phyloP scores from a whole-genome alignment of 2,113 vertebrate species.

The Pedionomus torquatus region DNA sequence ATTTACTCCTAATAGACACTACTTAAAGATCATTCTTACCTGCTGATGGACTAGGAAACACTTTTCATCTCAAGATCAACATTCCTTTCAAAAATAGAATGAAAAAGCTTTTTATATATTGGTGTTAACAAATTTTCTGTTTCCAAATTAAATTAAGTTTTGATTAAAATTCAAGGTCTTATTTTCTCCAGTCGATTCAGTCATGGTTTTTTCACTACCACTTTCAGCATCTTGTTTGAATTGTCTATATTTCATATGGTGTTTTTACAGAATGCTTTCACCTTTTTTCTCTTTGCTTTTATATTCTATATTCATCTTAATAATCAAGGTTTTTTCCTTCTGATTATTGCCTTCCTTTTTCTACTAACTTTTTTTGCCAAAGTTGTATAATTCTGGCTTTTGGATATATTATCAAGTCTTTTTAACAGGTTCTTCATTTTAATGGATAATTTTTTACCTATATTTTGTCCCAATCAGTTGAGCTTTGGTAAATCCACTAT shows the following conservation, averaged over 20 bases:
- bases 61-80: neutral
- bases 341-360: neutral
- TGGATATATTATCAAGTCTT: neutral
- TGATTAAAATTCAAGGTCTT: neutral
- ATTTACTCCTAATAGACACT: neutral
- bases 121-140: neutral
- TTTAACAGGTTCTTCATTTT: neutral
- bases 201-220: neutral
- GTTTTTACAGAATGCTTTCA: neutral
- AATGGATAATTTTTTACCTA: neutral
- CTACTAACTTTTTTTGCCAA: neutral
- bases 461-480: neutral
- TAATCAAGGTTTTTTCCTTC: neutral
- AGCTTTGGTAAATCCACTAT: neutral
- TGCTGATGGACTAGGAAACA: neutral
- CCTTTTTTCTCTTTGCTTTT: neutral
- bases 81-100: neutral
- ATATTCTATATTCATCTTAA: neutral
- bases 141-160: neutral
- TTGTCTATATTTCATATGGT: neutral
- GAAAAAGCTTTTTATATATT: neutral
- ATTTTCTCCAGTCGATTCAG: neutral
- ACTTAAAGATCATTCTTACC: neutral
- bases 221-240: neutral
- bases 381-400: neutral